These are phyloP conservation scores for Parapristionchus giblindavisi DNA, from an alignment of 2,888 invertebrate genomes.

Conservation along the genomic window DNA sequence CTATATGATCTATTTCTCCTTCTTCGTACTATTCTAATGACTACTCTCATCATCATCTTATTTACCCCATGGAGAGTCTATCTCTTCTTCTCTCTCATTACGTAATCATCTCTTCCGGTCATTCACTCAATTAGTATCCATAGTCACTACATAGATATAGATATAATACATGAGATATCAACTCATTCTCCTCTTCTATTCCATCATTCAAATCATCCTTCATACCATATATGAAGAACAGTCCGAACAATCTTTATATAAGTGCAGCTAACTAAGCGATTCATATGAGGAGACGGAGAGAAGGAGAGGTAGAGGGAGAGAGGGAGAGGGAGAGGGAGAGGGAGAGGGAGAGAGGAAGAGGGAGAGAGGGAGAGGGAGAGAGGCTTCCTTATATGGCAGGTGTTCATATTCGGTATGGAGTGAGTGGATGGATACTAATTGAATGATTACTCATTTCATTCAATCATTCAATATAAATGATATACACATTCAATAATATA, in stretches of 20 bases:
- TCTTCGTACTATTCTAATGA: not conserved
- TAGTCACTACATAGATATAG: not conserved
- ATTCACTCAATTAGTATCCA: not conserved
- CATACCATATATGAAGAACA: not conserved
- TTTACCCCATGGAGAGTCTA: not conserved
- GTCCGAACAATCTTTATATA: not conserved
- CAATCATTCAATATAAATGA: too few relatives aligned
- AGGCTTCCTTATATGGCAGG: not conserved
- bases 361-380: not conserved
- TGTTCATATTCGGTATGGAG: too few relatives aligned
- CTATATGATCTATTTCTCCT: not conserved
- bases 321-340: slow-evolving; percentile 5
- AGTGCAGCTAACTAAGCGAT: slow-evolving; percentile 5
- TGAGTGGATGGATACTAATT: slow-evolving; percentile 6
- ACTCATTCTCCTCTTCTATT: not conserved
- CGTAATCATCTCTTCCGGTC: slow-evolving; percentile 16
- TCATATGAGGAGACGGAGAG: slow-evolving; percentile 6
- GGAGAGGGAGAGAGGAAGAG: slow-evolving; percentile 13
- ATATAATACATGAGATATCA: not conserved
- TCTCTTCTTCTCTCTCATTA: not conserved
- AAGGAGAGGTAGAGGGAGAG: not conserved
- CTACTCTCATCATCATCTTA: not conserved
- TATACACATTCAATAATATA: not conserved
- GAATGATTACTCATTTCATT: not conserved
- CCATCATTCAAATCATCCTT: slow-evolving; percentile 1